Base-by-base conservation (phyloP, 2,888 invertebrate genomes). In the Cataglyphis albicans region DNA sequence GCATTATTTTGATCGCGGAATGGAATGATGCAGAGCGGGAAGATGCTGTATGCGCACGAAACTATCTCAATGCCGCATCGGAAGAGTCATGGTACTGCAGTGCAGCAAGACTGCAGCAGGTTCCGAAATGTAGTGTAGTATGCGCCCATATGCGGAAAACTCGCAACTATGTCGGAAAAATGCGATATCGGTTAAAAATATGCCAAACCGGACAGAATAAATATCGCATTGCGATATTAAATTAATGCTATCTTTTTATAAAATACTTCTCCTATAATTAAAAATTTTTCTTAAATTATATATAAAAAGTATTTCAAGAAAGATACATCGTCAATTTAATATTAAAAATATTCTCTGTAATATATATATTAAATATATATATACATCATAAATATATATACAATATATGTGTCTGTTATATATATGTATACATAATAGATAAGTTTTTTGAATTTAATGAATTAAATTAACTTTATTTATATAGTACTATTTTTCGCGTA, bases 71-170 rank as follows among this genome's bases (percentile, higher is more conserved):
- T 84, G 86, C 88, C 87, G 92, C 92, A 91, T 88, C 82, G 87
- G 83, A 90, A 91, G 91, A 91, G 87, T 90, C 91, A 91, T 90
- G 87, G 86, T 87, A 86, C 90, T 87, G 92, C 92, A 92, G 89
- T 91, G 92, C 92, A 92, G 91, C 89, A 89, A 75, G 38, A 90
- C 89, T 90, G 92, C 78, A 88, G 74, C 92, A 88, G 89, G 67
- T 75, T 82, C 73, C 74, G 73, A 76, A 84, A 85, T 85, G 87
- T 84, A 84, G 76, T 82, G 61, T 82, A 48, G 29, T 63, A 83
- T 52, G 70, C 67, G 63, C 57, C 61, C n/a, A 35, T 65, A 63
- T 59, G 59, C n/a, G 52, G 44, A 10, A 44, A 35, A 10, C 21
- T 38, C 44, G 15, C 64, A 48, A 32, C 41, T 81, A 63, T 64